Evolutionary conservation across 2,797 vertebrate genomes (phyloP).

Genomic region (Aphelocoma californica): DNA sequence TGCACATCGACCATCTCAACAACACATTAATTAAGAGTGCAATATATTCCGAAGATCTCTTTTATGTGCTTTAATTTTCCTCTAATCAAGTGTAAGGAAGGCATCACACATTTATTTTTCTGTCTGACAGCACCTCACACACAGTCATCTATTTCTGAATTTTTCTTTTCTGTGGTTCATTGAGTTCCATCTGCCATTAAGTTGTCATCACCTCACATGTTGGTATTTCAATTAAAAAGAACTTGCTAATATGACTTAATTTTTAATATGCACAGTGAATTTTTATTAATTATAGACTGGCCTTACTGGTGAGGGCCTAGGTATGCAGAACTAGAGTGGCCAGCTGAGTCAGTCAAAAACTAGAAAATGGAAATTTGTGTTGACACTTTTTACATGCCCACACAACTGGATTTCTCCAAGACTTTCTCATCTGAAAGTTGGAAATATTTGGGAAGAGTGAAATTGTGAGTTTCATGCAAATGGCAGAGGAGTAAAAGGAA

Average conservation of each 20-base stretch:
- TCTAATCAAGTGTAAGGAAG: background rate
- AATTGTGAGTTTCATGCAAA: background rate
- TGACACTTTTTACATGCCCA: background rate
- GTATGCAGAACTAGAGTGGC: background rate
- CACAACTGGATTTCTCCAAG: background rate
- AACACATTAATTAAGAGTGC: background rate
- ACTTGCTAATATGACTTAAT: background rate
- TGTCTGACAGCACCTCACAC: background rate
- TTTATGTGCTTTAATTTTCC: background rate
- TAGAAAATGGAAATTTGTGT: background rate
- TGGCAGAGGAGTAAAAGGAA: background rate
- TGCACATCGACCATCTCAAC: accelerated
- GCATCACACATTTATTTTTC: background rate
- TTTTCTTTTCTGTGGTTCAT: background rate
- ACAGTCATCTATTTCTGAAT: background rate
- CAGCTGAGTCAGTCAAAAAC: background rate
- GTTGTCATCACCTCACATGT: background rate
- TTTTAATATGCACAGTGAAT: background rate
- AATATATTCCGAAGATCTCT: background rate
- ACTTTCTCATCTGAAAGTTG: background rate
- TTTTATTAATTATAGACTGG: background rate
- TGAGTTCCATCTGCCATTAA: background rate
- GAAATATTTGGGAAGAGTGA: background rate
- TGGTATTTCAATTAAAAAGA: background rate
- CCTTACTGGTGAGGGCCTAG: background rate